A percentile compares a stretch with the other conserved stretches of the same genome.
Evolutionary conservation across 2,113 vertebrate genomes (phyloP).

Genomic region (Capreolus pygargus): DNA sequence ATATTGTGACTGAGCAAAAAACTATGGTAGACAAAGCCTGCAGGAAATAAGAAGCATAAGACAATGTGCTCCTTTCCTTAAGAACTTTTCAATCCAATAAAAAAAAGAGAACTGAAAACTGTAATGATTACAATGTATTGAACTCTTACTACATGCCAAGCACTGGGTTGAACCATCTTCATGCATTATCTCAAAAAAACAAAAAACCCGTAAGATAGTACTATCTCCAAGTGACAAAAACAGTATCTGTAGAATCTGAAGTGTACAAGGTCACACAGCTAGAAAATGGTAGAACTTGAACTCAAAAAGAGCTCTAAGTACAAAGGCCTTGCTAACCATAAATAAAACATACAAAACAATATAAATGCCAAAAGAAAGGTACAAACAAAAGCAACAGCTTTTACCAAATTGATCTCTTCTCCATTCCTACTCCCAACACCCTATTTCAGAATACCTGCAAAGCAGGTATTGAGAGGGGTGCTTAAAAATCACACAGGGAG

Average conservation of each 20-base stretch:
- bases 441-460: not conserved
- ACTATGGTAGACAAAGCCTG: not conserved
- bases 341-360: constrained; percentile 1
- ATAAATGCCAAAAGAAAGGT: not conserved
- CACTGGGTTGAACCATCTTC: not conserved
- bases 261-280: not conserved
- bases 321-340: constrained; percentile 14
- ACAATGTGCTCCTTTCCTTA: constrained; percentile 21
- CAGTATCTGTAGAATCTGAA: not conserved
- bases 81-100: constrained; percentile 26
- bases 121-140: constrained; percentile 6
- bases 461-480: not conserved
- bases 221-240: constrained; percentile 20
- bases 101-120: not conserved
- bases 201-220: not conserved
- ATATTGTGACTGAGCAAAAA: not conserved
- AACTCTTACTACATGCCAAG: not conserved
- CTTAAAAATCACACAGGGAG: constrained; percentile 15
- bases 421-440: not conserved
- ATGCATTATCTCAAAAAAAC: not conserved
- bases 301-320: constrained; percentile 11
- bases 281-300: not conserved
- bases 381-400: not conserved
- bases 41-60: not conserved
- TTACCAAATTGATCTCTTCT: not conserved